These are phyloP conservation scores for Acanthochromis polyacanthus DNA, from an alignment of 2,113 vertebrate species.

Conservation along the genomic window DNA sequence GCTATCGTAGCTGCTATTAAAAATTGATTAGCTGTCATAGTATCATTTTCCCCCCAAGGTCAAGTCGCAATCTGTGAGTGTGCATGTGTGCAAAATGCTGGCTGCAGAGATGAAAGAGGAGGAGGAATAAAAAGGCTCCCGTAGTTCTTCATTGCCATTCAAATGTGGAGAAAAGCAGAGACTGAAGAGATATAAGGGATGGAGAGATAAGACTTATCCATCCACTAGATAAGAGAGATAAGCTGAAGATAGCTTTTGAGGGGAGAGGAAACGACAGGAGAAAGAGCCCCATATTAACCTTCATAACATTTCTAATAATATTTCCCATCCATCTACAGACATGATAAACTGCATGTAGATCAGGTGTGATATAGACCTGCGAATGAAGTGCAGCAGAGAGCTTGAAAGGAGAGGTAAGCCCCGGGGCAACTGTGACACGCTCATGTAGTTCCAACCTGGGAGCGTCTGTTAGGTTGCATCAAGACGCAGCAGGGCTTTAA, in stretches of 20 bases:
- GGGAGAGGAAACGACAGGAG: constrained; percentile 8
- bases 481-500: background rate
- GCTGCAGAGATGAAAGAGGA: constrained; percentile 64
- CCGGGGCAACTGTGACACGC: constrained; percentile 20
- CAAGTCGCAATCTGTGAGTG: constrained; percentile 60
- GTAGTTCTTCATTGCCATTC: constrained; percentile 67
- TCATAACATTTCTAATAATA: background rate
- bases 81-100: constrained; percentile 48
- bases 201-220: constrained; percentile 27
- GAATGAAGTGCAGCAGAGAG: constrained; percentile 30
- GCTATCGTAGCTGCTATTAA: constrained; percentile 79
- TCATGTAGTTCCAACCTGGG: constrained; percentile 22
- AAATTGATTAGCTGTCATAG: constrained; percentile 82
- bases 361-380: constrained; percentile 8
- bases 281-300: background rate
- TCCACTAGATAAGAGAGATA: constrained; percentile 31
- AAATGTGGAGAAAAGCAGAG: constrained; percentile 46
- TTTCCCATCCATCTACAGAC: constrained; percentile 22
- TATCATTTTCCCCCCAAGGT: constrained; percentile 81
- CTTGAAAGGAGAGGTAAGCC: constrained; percentile 35
- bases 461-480: constrained; percentile 3
- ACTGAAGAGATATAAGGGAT: constrained; percentile 16
- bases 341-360: constrained; percentile 28
- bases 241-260: constrained; percentile 7
- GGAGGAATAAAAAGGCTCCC: constrained; percentile 36